phyloP scores from a whole-genome alignment of 1,140 invertebrate genomes.

The Diabrotica virgifera region DNA sequence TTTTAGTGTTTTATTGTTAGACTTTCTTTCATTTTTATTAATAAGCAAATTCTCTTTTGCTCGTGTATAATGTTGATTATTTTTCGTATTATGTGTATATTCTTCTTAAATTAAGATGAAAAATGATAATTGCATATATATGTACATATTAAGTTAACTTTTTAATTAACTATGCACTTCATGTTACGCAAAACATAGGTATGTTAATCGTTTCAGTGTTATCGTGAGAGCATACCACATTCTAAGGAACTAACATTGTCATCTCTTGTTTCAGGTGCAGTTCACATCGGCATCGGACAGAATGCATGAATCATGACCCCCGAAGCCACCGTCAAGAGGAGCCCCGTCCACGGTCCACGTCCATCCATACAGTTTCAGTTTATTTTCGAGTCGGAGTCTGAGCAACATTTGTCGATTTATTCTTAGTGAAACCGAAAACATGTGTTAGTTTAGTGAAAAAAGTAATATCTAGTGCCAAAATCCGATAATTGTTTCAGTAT shows the following conservation, averaged over 20 bases:
- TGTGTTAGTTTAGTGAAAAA: slow-evolving; percentile 17
- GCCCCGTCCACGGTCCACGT: slow-evolving; percentile 9
- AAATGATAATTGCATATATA: too few species aligned
- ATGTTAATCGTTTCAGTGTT: not conserved
- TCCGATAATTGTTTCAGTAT: slow-evolving; percentile 14
- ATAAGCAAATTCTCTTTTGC: too few species aligned
- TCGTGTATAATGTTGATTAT: too few species aligned
- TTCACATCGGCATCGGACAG: not conserved
- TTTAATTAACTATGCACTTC: too few species aligned
- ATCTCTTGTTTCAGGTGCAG: slow-evolving; percentile 14
- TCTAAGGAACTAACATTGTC: slow-evolving; percentile 5
- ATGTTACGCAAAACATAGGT: too few species aligned
- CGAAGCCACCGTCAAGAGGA: not conserved
- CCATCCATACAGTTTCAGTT: slow-evolving; percentile 18
- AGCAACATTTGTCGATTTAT: slow-evolving; percentile 18
- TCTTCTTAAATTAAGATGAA: too few species aligned
- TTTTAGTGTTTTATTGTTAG: too few species aligned
- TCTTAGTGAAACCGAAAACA: slow-evolving; percentile 19
- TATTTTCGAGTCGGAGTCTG: slow-evolving; percentile 18
- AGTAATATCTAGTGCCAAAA: slow-evolving; percentile 17
- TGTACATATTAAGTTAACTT: too few species aligned
- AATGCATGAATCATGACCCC: slow-evolving; percentile 15
- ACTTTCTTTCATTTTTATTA: too few species aligned
- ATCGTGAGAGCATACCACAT: not conserved
- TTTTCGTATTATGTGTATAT: too few species aligned